These are phyloP conservation scores for Novumbra hubbsi DNA, from an alignment of 2,797 vertebrate genomes.

Conservation along the genomic window DNA sequence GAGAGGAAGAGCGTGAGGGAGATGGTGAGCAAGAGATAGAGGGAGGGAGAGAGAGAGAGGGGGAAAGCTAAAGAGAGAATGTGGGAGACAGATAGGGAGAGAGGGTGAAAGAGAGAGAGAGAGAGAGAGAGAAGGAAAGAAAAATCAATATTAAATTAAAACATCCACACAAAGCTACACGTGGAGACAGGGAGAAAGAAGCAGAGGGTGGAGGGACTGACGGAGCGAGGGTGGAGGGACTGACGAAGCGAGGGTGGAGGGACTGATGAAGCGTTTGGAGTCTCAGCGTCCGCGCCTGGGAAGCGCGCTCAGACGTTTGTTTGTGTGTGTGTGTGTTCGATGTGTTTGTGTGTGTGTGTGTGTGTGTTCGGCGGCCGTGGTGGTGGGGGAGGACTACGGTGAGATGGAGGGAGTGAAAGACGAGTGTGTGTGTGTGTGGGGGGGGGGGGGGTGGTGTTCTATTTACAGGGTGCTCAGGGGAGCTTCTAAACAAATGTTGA, in stretches of 20 bases:
- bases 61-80: too few species aligned
- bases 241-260: neutral
- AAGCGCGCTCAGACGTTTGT: neutral
- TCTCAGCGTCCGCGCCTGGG: neutral
- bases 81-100: too few species aligned
- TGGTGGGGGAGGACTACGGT: constrained; percentile 9
- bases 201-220: neutral
- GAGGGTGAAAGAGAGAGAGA: too few species aligned
- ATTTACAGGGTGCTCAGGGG: constrained; percentile 98
- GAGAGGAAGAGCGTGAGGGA: too few species aligned
- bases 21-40: too few species aligned
- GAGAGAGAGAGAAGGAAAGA: neutral
- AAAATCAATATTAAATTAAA: constrained; percentile 60
- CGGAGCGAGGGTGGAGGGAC: neutral
- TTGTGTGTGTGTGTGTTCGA: neutral
- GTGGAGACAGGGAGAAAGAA: neutral
- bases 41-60: too few species aligned
- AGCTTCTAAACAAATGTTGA: constrained; percentile 99
- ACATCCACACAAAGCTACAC: constrained; percentile 45
- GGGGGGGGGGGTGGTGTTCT: constrained; percentile 85
- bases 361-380: constrained; percentile 5
- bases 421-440: too few species aligned
- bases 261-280: too few species aligned
- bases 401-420: constrained; percentile 27
- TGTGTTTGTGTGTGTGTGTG: constrained; percentile 9